A percentile compares a stretch with the other conserved stretches of the same genome.
phyloP scores from a whole-genome alignment of 2,797 vertebrate species.

The Champsocephalus esox region DNA sequence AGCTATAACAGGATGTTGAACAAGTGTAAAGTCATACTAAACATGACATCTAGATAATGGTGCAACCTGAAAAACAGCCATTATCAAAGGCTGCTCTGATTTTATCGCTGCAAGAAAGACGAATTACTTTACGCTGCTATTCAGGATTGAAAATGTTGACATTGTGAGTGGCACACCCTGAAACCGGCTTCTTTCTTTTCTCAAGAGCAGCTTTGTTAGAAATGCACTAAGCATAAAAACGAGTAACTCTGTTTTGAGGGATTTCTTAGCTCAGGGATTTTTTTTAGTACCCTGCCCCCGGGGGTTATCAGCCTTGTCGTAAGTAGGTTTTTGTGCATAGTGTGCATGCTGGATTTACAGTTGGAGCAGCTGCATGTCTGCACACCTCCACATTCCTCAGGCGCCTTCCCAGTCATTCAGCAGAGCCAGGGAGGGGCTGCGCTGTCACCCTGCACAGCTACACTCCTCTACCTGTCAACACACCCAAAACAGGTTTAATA shows the following conservation, averaged over 20 bases:
- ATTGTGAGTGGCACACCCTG: slow-evolving; percentile 34
- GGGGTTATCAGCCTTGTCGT: background rate
- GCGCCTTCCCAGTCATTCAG: slow-evolving; percentile 63
- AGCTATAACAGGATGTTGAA: slow-evolving; percentile 14
- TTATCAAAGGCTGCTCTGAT: slow-evolving; percentile 8
- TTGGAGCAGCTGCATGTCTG: slow-evolving; percentile 80
- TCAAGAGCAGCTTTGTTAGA: background rate
- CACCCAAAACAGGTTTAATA: slow-evolving; percentile 65
- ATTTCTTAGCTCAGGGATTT: background rate
- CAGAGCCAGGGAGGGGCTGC: slow-evolving; percentile 73
- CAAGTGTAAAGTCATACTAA: background rate
- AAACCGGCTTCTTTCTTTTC: slow-evolving; percentile 10
- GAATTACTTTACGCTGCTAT: slow-evolving; percentile 8
- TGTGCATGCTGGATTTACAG: slow-evolving; percentile 39
- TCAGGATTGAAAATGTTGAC: slow-evolving; percentile 53
- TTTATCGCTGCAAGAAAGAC: slow-evolving; percentile 21
- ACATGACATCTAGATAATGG: background rate
- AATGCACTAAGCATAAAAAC: background rate
- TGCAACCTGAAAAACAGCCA: slow-evolving; percentile 30
- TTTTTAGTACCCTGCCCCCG: background rate
- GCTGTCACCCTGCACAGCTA: slow-evolving; percentile 64
- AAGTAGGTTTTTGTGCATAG: slow-evolving; percentile 19
- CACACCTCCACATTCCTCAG: slow-evolving; percentile 88
- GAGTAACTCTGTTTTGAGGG: background rate
- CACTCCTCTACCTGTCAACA: slow-evolving; percentile 40